These are phyloP conservation scores for Yponomeuta evonymella DNA, from an alignment of 2,888 invertebrate species.

Conservation along the genomic window DNA sequence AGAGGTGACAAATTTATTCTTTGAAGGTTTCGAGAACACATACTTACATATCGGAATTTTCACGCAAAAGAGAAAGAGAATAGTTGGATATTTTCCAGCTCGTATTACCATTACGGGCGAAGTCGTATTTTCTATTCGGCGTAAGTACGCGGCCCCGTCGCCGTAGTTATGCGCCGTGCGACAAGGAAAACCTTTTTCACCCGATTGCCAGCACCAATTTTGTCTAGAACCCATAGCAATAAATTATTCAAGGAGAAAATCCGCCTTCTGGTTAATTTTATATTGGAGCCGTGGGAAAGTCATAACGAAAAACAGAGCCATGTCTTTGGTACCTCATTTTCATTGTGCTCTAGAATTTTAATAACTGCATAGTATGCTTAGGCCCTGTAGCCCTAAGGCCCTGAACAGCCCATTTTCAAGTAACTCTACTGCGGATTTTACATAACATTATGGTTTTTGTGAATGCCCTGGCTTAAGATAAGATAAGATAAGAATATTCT, in stretches of 20 bases:
- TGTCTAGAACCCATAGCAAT: conserved; percentile 36
- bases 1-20: too few relatives aligned
- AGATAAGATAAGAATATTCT: too few relatives aligned
- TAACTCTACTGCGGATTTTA: too few relatives aligned
- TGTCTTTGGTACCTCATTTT: background rate
- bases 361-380: too few relatives aligned
- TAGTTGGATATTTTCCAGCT: background rate
- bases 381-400: too few relatives aligned
- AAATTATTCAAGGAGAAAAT: conserved; percentile 40
- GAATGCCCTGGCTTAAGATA: too few relatives aligned
- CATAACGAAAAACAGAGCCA: background rate
- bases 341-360: too few relatives aligned
- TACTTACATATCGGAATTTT: too few relatives aligned
- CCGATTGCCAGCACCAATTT: conserved; percentile 40
- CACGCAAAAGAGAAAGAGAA: background rate
- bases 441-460: too few relatives aligned
- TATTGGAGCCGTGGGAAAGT: background rate
- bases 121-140: background rate
- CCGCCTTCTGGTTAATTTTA: background rate
- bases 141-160: background rate
- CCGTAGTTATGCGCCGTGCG: conserved; percentile 27
- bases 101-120: background rate
- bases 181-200: conserved; percentile 56
- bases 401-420: too few relatives aligned
- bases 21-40: too few relatives aligned